Evolutionary conservation across 2,113 vertebrate species (phyloP), one percentile per base, ranked within the genome.

Genomic region (Hypomesus transpacificus): DNA sequence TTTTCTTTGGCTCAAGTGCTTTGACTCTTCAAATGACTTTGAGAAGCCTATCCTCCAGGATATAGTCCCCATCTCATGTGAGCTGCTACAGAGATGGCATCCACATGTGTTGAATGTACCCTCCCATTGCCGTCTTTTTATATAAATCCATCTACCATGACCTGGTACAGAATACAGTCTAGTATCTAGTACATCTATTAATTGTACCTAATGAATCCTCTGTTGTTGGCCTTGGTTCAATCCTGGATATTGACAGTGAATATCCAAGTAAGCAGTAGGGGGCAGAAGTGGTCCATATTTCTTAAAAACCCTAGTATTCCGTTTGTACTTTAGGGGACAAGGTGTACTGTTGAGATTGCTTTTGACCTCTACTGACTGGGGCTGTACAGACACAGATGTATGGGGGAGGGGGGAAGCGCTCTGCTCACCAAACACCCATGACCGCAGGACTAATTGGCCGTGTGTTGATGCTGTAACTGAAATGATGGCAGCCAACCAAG

Each of bases 251-350:
- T 13, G 39, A 46, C 7, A 9, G 39, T 46, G 13, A 9, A 11
- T 11, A 46, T 46, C 2, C 5, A 28, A 16, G 1, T 16, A 17
- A 61, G 69, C 91, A 89, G 74, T 54, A 86, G 90, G 85, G 88
- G 89, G 87, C 87, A 90, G 84, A 74, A 82, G 73, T 28, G 61
- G 69, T 85, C 86, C 78, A 84, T 56, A 51, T 70, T 81, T 64
- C 31, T 13, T 57, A 1, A 11, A 3, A 54, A 31, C 0, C 18
- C 18, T 66, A 64, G 59, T 75, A 28, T 57, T 34, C 72, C 74
- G 63, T 24, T 53, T 65, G 74, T 68, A 77, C 20, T 81, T 79
- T 77, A 57, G 70, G 70, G 75, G 76, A 84, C 75, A 68, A 78
- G 73, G 74, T 71, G 53, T 57, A 73, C 71, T 54, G 52, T 75